Base-by-base conservation (phyloP, 2,797 vertebrate genomes). In the Parambassis ranga region DNA sequence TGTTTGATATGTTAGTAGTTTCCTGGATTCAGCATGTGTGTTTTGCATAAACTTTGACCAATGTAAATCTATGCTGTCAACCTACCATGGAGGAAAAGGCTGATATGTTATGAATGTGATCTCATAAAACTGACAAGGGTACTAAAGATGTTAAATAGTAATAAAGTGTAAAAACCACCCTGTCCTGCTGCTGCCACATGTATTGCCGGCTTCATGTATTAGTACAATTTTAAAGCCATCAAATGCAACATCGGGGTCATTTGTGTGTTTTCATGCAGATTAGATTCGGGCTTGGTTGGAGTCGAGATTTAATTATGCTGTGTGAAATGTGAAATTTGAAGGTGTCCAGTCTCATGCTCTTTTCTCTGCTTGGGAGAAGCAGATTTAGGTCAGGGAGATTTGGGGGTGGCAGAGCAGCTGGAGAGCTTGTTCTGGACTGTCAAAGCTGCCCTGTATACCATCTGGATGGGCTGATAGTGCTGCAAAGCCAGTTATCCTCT, bases 321-420 rank as follows among this genome's bases (percentile, higher is more conserved):
- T 71, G 49, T 65, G 16, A 74, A 73, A 58, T 75, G 22, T 58
- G 37, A 77, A 75, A 81, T 65, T 64, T 71, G 56, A 76, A 82
- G 81, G 65, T 84, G 85, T 85, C 83, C 75, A 71, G 53, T 84
- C 52, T 61, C 81, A 55, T 51, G 56, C 71, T 65, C 52, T 74
- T 59, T 53, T 59, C 72, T 66, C 61, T 59, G 80, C 53, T 71
- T 39, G 49, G 62, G 66, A 80, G 72, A 76, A 81, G 72, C 77
- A 87, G 78, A 91, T 87, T 89, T 89, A 63, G 90, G 89, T 90
- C 90, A 90, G 77, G 74, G 77, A 87, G 81, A 89, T 89, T 85
- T 88, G 86, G 77, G 59, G 85, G 69, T 75, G 77, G 79, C 66
- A 52, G 55, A 78, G 82, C 82, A 78, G 82, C 84, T 82, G 83